Evolutionary conservation across 2,113 vertebrate genomes (phyloP), one percentile per base, ranked within the genome.

Genomic region (Struthidea cinerea): DNA sequence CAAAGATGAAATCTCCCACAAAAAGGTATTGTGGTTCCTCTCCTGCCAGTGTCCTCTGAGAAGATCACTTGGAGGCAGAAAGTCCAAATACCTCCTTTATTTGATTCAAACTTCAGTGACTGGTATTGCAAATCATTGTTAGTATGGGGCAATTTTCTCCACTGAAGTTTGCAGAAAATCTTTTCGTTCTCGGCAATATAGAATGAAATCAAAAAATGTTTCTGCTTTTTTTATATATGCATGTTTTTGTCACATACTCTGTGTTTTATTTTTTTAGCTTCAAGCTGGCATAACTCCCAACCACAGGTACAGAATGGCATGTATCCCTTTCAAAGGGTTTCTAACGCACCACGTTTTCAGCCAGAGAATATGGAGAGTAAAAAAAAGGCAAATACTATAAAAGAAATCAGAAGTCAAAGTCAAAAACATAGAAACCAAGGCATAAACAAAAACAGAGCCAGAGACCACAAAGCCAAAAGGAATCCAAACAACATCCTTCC

Each of bases 361-460:
- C 35, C 81, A 55, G 46, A 78, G 83, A 94, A 89, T 33, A 76
- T 1, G 21, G 33, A 87, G 52, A 41, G 21, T 49, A 59, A 33
- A 81, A 65, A 23, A 21, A 22, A 16, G 56, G 39, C 35, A 94
- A 81, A 87, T 74, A 78, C 13, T 42, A 56, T 37, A 79, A 89
- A 89, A 82, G 14, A 92, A 96, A 94, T 79, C 44, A 76, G 56
- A 24, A 87, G 19, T 94, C 35, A 52, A 94, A 94, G 57, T 77
- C 23, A 78, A 94, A 96, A 86, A 76, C 11, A 84, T 47, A 69
- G 77, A 92, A 96, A 80, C 24, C 53, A 89, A 94, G 44, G 41
- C 30, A 91, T 86, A 97, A 93, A 67, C 82, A 90, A 91, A 96
- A 93, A 15, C 70, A 87, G 89, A 94, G 83, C 41, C 89, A 96